Evolutionary conservation across 1,140 invertebrate species (phyloP).

Genomic region (Rhysida immarginata): DNA sequence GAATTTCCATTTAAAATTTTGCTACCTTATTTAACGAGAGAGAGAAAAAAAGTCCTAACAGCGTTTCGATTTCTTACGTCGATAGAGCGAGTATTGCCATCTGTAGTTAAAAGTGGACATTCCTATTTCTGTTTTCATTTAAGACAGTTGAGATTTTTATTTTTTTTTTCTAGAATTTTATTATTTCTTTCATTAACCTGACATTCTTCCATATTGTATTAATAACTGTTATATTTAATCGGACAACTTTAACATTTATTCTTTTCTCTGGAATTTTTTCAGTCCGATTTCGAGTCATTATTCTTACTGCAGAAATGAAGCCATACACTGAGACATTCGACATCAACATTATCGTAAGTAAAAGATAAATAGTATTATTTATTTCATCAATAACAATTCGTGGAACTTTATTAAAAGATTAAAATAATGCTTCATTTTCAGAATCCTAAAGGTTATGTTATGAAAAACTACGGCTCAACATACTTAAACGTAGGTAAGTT

Average conservation of each 20-base stretch:
- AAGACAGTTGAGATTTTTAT: too few relatives aligned
- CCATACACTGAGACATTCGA: conserved; percentile 35
- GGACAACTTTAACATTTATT: background rate
- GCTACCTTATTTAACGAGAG: too few relatives aligned
- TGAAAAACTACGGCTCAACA: conserved; percentile 1
- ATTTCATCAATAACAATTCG: background rate
- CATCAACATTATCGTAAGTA: conserved; percentile 34
- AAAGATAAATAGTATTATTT: background rate
- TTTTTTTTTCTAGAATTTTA: too few relatives aligned
- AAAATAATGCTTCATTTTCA: background rate
- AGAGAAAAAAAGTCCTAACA: too few relatives aligned
- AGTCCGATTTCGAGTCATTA: conserved; percentile 34
- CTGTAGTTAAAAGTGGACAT: too few relatives aligned
- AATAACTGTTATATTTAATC: too few relatives aligned
- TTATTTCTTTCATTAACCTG: too few relatives aligned
- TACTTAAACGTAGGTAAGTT: conserved; percentile 5
- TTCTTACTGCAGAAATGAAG: conserved; percentile 32
- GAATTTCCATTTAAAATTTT: too few relatives aligned
- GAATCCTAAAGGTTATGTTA: conserved; percentile 3
- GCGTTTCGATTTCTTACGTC: too few relatives aligned
- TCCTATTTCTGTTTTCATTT: too few relatives aligned
- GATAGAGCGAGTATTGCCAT: too few relatives aligned
- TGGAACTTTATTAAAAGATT: background rate
- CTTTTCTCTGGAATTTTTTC: conserved; percentile 11
- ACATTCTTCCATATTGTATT: too few relatives aligned